Percentiles rank a stretch among this genome's conserved stretches.
Conservation (phyloP, 2,888 invertebrate species). For the Emesis furor region DNA sequence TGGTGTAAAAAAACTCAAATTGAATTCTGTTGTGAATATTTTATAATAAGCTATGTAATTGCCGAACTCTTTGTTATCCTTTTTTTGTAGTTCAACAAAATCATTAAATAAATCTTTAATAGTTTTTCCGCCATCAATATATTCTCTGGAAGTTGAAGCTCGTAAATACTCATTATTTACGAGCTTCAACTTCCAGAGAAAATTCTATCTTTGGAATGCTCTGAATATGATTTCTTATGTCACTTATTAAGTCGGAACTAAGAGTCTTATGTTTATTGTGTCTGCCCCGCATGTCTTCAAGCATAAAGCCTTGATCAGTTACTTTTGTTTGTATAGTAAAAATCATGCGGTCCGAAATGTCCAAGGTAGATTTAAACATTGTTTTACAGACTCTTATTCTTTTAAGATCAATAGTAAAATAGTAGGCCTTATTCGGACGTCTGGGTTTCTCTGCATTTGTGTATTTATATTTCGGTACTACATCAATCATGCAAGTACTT, state of each 20-base stretch:
- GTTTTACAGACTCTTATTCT: constrained; percentile 1
- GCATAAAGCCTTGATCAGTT: background rate
- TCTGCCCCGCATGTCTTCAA: background rate
- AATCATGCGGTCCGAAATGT: constrained; percentile 14
- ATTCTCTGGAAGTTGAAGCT: constrained; percentile 25
- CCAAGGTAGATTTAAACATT: constrained; percentile 4
- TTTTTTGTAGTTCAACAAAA: constrained; percentile 39
- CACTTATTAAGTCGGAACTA: background rate
- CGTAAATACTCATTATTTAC: no score
- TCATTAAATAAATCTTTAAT: constrained; percentile 27
- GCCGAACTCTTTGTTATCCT: constrained; percentile 61
- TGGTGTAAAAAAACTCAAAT: background rate
- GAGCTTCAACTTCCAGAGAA: no score
- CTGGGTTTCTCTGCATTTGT: background rate
- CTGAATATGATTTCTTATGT: constrained; percentile 1
- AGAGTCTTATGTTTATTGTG: background rate
- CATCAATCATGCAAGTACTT: background rate
- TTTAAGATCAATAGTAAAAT: background rate
- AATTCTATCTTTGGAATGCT: background rate
- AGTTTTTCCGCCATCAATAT: constrained; percentile 28
- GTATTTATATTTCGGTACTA: background rate
- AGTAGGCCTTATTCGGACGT: background rate
- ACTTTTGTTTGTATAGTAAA: constrained; percentile 4
- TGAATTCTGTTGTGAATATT: background rate
- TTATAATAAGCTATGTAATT: constrained; percentile 62